Conservation (phyloP, 2,797 vertebrate genomes). For the Loriculus beryllinus region DNA sequence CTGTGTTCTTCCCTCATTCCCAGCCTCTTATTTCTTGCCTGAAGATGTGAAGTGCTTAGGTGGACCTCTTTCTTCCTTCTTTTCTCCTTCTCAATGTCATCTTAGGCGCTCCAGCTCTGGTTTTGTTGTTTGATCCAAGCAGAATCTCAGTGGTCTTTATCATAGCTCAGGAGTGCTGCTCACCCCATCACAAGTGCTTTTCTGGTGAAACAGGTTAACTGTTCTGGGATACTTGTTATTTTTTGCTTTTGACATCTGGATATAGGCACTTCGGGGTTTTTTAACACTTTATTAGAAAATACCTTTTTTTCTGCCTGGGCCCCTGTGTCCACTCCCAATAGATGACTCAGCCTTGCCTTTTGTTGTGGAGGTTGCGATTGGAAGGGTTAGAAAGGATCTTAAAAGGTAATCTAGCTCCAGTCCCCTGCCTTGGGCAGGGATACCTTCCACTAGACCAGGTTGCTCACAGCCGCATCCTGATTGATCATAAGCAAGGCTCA, state of each 20-base stretch:
- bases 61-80: background rate
- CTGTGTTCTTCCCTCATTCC: background rate
- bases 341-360: background rate
- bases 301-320: background rate
- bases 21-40: background rate
- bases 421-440: background rate
- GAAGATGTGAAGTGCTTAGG: background rate
- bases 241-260: background rate
- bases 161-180: background rate
- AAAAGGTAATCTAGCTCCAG: background rate
- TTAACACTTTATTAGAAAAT: background rate
- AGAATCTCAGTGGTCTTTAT: background rate
- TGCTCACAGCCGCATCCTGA: background rate
- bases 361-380: background rate
- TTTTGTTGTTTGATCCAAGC: background rate
- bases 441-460: background rate
- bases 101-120: background rate
- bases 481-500: background rate
- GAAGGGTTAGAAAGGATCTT: background rate
- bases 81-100: background rate
- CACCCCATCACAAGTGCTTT: background rate
- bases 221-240: background rate
- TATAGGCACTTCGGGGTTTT: background rate
- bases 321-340: fast-evolving
- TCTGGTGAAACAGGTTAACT: background rate